A percentile compares a stretch with the other conserved stretches of the same genome.
These are phyloP conservation scores for Oreochromis mossambicus DNA, from an alignment of 2,797 vertebrate species.

Conservation along the genomic window DNA sequence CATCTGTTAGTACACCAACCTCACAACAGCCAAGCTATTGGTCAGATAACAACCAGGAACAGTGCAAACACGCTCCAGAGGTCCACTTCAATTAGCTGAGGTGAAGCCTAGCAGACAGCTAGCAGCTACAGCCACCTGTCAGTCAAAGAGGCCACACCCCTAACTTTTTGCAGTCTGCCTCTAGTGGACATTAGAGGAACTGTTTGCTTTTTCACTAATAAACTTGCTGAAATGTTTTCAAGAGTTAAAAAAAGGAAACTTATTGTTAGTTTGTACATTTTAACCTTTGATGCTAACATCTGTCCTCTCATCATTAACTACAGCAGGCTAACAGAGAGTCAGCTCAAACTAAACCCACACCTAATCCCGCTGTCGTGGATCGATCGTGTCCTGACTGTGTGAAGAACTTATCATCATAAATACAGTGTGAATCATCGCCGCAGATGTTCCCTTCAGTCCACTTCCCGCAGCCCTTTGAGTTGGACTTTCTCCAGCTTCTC, in stretches of 20 bases:
- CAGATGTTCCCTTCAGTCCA: background rate
- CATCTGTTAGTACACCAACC: background rate
- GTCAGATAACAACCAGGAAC: background rate
- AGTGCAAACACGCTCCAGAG: background rate
- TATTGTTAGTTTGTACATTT: background rate
- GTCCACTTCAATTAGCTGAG: background rate
- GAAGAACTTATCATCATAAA: background rate
- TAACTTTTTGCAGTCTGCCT: background rate
- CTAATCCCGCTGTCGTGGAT: background rate
- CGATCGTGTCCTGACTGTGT: background rate
- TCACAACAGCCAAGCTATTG: background rate
- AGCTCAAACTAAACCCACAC: background rate
- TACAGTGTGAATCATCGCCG: background rate
- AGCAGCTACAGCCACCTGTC: background rate
- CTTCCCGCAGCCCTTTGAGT: background rate
- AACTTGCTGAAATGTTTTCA: background rate
- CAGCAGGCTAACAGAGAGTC: background rate
- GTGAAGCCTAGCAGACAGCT: background rate
- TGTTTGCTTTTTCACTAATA: background rate
- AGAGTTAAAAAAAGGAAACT: background rate
- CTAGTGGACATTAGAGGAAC: background rate
- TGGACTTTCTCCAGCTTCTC: background rate
- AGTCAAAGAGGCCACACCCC: background rate
- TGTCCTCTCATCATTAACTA: rapidly evolving
- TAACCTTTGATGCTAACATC: background rate